These are phyloP conservation scores for Drosophila trapezifrons DNA, from an alignment of 1,140 invertebrate species.

Conservation along the genomic window DNA sequence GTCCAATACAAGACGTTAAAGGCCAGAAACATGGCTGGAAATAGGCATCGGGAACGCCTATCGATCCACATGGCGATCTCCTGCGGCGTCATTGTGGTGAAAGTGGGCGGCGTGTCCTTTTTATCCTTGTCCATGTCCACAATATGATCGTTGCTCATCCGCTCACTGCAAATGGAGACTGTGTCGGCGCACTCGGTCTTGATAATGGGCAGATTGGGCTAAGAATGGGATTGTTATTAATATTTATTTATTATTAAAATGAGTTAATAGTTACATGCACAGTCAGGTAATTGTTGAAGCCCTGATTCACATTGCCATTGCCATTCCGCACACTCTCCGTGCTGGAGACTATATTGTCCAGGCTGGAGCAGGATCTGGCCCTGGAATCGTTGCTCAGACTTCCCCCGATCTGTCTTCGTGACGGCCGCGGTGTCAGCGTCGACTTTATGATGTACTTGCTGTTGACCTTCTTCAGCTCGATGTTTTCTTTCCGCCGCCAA, in stretches of 20 bases:
- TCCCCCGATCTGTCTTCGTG: constrained; percentile 88
- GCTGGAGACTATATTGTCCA: constrained; percentile 84
- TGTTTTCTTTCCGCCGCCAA: constrained; percentile 92
- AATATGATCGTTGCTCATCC: constrained; percentile 67
- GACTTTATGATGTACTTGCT: constrained; percentile 93
- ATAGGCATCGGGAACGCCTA: constrained; percentile 89
- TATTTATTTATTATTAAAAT: too few relatives aligned
- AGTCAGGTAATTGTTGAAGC: constrained; percentile 88
- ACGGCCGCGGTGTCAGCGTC: constrained; percentile 90
- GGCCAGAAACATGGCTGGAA: constrained; percentile 90
- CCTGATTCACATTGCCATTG: constrained; percentile 71
- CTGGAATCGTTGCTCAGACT: constrained; percentile 85
- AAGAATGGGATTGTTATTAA: not conserved
- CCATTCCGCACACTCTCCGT: constrained; percentile 79
- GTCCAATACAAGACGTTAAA: constrained; percentile 95
- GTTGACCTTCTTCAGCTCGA: constrained; percentile 92
- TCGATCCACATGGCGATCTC: constrained; percentile 95
- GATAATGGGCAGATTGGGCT: constrained; percentile 77
- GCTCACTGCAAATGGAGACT: constrained; percentile 66
- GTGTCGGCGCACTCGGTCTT: constrained; percentile 75
- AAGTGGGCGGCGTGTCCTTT: constrained; percentile 71
- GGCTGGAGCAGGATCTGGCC: constrained; percentile 88
- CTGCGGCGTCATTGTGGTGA: constrained; percentile 93
- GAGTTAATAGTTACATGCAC: constrained; percentile 64
- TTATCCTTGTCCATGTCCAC: constrained; percentile 73